These are phyloP conservation scores for Anthrax anthrax DNA, from an alignment of 2,888 invertebrate genomes.

Conservation along the genomic window DNA sequence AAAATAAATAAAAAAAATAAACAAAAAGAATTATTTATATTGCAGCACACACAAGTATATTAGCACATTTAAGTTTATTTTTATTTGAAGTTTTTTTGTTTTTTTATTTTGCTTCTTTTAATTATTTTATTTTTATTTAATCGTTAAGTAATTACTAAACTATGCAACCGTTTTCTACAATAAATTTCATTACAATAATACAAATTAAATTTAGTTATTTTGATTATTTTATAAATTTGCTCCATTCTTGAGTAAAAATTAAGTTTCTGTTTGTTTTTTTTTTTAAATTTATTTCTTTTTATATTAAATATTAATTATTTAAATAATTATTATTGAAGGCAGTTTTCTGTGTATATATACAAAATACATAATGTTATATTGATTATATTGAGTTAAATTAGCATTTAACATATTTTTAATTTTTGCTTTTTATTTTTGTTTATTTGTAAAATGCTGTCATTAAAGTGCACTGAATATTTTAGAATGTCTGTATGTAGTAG, in stretches of 20 bases:
- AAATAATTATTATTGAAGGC: too few species aligned
- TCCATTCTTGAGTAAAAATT: too few species aligned
- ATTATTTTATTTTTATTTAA: not conserved
- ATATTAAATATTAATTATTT: too few species aligned
- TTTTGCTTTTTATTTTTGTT: too few species aligned
- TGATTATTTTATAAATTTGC: slow-evolving; percentile 1
- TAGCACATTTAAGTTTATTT: not conserved
- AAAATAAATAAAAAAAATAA: not conserved
- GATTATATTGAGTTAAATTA: too few species aligned
- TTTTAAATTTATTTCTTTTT: not conserved
- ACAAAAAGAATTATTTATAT: not conserved
- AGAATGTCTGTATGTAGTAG: too few species aligned
- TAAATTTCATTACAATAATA: slow-evolving; percentile 2
- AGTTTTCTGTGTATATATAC: too few species aligned
- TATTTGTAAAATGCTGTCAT: too few species aligned
- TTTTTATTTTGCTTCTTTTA: not conserved
- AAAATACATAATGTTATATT: too few species aligned
- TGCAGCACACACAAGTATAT: not conserved
- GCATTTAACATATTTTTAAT: too few species aligned
- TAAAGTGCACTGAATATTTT: too few species aligned
- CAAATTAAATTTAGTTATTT: not conserved
- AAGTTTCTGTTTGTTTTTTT: too few species aligned
- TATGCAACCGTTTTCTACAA: slow-evolving; percentile 6
- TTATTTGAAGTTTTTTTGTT: not conserved
- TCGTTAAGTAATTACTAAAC: slow-evolving; percentile 6